A percentile compares a stretch with the other conserved stretches of the same genome.
Evolutionary conservation across 2,888 invertebrate species (phyloP).

Genomic region (Caenorhabditis sinica): DNA sequence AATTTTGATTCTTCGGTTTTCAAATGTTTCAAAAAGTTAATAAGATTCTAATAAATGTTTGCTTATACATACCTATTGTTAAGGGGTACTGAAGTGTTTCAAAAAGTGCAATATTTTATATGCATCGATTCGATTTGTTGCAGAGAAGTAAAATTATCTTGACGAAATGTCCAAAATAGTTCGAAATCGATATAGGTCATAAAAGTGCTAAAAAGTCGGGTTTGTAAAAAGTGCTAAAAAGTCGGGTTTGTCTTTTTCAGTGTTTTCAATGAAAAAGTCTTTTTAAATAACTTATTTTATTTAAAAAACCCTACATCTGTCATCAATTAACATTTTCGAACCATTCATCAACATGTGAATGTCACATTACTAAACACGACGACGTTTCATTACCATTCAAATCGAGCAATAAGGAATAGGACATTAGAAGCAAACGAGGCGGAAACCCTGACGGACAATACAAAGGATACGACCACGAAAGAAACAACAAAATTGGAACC

Average conservation of each 20-base stretch:
- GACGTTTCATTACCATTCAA: constrained; percentile 40
- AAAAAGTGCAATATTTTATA: too few species aligned
- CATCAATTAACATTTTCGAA: background rate
- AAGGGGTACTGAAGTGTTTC: too few species aligned
- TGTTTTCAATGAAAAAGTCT: too few species aligned
- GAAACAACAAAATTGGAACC: background rate
- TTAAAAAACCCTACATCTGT: background rate
- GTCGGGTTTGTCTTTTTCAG: too few species aligned
- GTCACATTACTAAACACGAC: background rate
- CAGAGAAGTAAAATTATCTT: too few species aligned
- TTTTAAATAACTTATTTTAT: too few species aligned
- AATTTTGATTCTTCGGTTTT: background rate
- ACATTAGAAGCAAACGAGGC: constrained; percentile 32
- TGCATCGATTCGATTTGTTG: too few species aligned
- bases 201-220: too few species aligned
- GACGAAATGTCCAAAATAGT: too few species aligned
- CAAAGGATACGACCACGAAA: constrained; percentile 12
- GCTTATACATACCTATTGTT: background rate
- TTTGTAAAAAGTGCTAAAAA: too few species aligned
- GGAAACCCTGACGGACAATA: constrained; percentile 43
- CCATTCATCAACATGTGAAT: constrained; percentile 5
- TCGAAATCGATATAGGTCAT: too few species aligned
- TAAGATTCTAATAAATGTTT: constrained; percentile 46
- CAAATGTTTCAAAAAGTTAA: constrained; percentile 14
- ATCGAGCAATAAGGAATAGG: constrained; percentile 23